Percentiles rank a stretch among this genome's conserved stretches.
phyloP scores from a whole-genome alignment of 2,888 invertebrate species.

The Incurvaria masculella region DNA sequence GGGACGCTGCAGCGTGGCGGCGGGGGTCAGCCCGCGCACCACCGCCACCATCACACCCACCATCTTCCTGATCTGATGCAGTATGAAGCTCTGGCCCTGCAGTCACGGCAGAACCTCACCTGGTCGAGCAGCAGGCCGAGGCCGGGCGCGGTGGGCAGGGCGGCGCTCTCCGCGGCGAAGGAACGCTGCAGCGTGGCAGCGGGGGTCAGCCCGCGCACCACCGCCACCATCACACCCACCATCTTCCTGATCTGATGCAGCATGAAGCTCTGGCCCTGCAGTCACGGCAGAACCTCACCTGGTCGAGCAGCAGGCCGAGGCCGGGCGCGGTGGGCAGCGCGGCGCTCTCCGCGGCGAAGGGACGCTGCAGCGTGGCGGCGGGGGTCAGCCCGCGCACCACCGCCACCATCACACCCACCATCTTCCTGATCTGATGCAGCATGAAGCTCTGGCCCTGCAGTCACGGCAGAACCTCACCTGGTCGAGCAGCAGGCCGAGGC shows the following conservation, averaged over 20 bases:
- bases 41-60: slow-evolving; percentile 82
- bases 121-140: slow-evolving; percentile 89
- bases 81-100: slow-evolving; percentile 96
- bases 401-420: slow-evolving; percentile 86
- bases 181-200: slow-evolving; percentile 62
- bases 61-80: slow-evolving; percentile 99
- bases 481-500: slow-evolving; percentile 89
- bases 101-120: no score
- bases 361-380: slow-evolving; percentile 60
- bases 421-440: slow-evolving; percentile 98
- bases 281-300: no score
- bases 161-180: slow-evolving; percentile 69
- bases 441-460: slow-evolving; percentile 97
- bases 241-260: slow-evolving; percentile 98
- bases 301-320: slow-evolving; percentile 87
- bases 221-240: slow-evolving; percentile 82
- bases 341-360: slow-evolving; percentile 67
- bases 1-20: slow-evolving; percentile 61
- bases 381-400: slow-evolving; percentile 71
- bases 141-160: slow-evolving; percentile 93
- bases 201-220: slow-evolving; percentile 70
- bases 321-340: slow-evolving; percentile 95
- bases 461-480: no score
- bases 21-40: slow-evolving; percentile 66
- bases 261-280: slow-evolving; percentile 97